Percentiles rank a stretch among this genome's conserved stretches.
Evolutionary conservation across 2,113 vertebrate genomes (phyloP).

Genomic region (Kryptolebias marmoratus): DNA sequence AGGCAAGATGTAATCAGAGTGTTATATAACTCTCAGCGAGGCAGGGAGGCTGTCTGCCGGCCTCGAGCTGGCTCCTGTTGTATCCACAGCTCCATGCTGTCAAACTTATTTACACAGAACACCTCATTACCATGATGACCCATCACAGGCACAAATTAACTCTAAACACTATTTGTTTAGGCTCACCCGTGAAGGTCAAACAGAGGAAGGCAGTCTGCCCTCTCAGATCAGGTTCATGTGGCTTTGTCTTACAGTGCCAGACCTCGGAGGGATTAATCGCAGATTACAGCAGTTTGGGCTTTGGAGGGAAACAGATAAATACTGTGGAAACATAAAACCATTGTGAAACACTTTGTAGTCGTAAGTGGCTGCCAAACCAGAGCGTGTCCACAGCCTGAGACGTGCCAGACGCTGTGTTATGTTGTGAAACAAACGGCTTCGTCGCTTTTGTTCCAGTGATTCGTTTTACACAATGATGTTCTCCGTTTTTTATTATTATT

Average conservation of each 20-base stretch:
- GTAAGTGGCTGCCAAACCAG: constrained; percentile 2
- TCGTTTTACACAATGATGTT: neutral
- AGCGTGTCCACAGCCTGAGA: constrained; percentile 9
- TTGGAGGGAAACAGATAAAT: constrained; percentile 28
- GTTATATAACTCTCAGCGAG: constrained; percentile 52
- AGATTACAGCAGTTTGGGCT: constrained; percentile 50
- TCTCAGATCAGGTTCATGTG: constrained; percentile 24
- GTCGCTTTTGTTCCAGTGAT: too few species aligned
- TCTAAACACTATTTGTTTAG: constrained; percentile 33
- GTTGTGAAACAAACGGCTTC: constrained; percentile 3
- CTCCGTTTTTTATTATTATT: too few species aligned
- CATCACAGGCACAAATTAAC: constrained; percentile 39
- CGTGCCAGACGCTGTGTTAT: constrained; percentile 1
- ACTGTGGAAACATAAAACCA: constrained; percentile 14
- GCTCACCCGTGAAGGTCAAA: constrained; percentile 36
- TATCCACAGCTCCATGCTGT: constrained; percentile 34
- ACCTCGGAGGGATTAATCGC: constrained; percentile 42
- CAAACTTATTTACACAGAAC: constrained; percentile 53
- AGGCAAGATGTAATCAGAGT: constrained; percentile 54
- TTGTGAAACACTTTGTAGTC: constrained; percentile 10
- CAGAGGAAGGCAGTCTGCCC: constrained; percentile 30
- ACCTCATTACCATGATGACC: constrained; percentile 60
- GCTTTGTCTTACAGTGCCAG: constrained; percentile 14
- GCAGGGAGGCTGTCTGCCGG: constrained; percentile 34
- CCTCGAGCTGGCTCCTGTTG: constrained; percentile 33